These are phyloP conservation scores for Rhyacichthys aspro DNA, from an alignment of 2,797 vertebrate species.

Conservation along the genomic window DNA sequence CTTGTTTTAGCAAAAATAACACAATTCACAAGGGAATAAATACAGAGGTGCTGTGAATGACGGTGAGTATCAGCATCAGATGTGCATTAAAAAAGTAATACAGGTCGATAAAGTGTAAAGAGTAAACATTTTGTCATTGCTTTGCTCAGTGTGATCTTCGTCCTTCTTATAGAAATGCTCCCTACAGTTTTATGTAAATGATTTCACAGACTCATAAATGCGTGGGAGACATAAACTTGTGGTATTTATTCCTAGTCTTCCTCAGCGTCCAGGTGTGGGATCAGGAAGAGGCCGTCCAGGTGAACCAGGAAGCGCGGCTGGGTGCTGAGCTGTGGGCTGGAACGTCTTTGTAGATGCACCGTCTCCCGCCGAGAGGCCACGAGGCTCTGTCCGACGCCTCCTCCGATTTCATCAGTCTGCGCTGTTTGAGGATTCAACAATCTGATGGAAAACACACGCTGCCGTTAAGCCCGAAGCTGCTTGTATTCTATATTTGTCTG, in stretches of 20 bases:
- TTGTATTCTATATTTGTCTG: neutral
- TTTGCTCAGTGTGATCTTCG: too few relatives aligned
- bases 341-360: slow-evolving; percentile 17
- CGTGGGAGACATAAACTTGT: neutral
- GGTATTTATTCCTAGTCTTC: neutral
- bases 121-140: too few relatives aligned
- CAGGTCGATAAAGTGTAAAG: too few relatives aligned
- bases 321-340: slow-evolving; percentile 14
- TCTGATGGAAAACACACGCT: neutral
- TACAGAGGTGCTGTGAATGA: too few relatives aligned
- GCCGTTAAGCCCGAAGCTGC: neutral
- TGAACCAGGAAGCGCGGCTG: slow-evolving; percentile 20
- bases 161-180: too few relatives aligned
- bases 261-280: neutral
- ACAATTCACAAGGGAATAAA: too few relatives aligned
- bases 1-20: too few relatives aligned
- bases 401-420: slow-evolving; percentile 27
- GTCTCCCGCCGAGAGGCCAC: slow-evolving; percentile 9
- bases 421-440: slow-evolving; percentile 6
- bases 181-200: neutral
- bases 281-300: neutral
- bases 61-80: too few relatives aligned
- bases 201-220: too few relatives aligned
- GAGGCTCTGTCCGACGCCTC: slow-evolving; percentile 5
- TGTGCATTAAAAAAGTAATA: too few relatives aligned